Conservation (phyloP, 2,888 invertebrate species). For the Tupiocoris notatus region DNA sequence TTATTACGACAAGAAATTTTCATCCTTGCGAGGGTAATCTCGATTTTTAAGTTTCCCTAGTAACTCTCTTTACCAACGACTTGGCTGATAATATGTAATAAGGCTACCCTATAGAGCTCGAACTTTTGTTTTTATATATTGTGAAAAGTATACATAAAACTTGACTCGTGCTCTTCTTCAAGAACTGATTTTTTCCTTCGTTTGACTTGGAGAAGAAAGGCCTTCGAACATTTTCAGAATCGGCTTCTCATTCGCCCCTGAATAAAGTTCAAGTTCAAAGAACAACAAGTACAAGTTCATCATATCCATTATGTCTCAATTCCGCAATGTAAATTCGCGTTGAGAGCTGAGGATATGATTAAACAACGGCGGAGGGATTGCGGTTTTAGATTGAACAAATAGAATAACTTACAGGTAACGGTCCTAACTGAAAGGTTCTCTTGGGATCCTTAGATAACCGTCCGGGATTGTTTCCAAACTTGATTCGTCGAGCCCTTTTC, state of each 20-base stretch:
- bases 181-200: no score
- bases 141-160: no score
- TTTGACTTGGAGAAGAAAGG: no score
- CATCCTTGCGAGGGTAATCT: no score
- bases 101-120: no score
- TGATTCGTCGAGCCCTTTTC: slow-evolving; percentile 17
- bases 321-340: slow-evolving; percentile 13
- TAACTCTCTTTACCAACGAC: no score
- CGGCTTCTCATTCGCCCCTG: background rate
- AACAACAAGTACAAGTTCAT: background rate
- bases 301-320: background rate
- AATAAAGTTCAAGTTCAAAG: background rate
- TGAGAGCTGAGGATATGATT: slow-evolving; percentile 8
- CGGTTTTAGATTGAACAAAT: slow-evolving; percentile 25
- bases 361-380: slow-evolving; percentile 2
- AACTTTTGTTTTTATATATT: no score
- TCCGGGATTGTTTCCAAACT: slow-evolving; percentile 37
- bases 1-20: no score
- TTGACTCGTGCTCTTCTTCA: no score
- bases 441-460: slow-evolving; percentile 24
- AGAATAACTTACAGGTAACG: slow-evolving; percentile 33
- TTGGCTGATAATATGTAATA: no score
- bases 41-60: no score
- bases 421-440: slow-evolving; percentile 22
- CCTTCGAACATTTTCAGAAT: no score